Conservation (phyloP, 2,888 invertebrate genomes). For the Hydroisotoma schaefferi region DNA sequence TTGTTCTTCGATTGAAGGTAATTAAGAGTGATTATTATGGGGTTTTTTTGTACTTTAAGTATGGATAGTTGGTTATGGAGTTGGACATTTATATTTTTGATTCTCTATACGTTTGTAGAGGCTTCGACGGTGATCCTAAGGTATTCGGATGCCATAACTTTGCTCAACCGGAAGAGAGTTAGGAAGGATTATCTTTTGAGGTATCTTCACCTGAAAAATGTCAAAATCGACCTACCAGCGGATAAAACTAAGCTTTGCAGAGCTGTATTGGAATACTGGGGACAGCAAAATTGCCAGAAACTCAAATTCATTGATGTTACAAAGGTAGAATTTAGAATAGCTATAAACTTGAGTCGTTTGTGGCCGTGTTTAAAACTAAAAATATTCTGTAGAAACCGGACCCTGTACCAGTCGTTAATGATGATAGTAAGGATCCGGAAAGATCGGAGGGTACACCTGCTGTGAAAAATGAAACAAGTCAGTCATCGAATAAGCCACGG, state of each 20-base stretch:
- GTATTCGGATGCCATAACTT: conserved; percentile 55
- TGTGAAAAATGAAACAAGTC: too few relatives aligned
- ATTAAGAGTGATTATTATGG: not conserved
- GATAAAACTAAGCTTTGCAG: conserved; percentile 55
- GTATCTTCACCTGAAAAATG: conserved; percentile 56
- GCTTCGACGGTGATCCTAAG: conserved; percentile 57
- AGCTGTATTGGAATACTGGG: conserved; percentile 34
- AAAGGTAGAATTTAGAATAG: too few relatives aligned
- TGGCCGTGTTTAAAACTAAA: too few relatives aligned
- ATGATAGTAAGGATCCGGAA: too few relatives aligned
- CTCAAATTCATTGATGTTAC: not conserved
- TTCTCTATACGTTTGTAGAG: too few relatives aligned
- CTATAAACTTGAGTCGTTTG: too few relatives aligned
- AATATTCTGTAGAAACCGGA: too few relatives aligned
- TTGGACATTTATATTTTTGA: too few relatives aligned
- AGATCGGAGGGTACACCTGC: too few relatives aligned
- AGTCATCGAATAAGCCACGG: too few relatives aligned
- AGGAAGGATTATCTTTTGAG: conserved; percentile 58
- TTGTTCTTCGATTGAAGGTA: conserved; percentile 21
- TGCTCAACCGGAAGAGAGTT: conserved; percentile 57
- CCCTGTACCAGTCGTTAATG: too few relatives aligned
- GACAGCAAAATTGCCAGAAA: not conserved
- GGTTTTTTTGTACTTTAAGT: not conserved
- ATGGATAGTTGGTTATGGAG: not conserved
- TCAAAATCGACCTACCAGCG: conserved; percentile 54